Conservation (phyloP, 2,888 invertebrate genomes). For the Yponomeuta cagnagella region DNA sequence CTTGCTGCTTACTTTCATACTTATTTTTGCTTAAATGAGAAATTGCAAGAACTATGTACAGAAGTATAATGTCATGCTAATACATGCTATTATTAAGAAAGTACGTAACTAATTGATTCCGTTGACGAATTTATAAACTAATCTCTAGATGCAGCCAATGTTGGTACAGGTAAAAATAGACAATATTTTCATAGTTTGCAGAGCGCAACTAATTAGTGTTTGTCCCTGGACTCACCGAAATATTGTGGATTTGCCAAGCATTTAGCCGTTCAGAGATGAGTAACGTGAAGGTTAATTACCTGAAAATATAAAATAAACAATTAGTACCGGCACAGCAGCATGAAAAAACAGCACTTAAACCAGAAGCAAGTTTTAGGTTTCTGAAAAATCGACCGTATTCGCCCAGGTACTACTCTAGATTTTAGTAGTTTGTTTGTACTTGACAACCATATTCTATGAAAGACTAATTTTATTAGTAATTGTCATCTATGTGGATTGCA, state of each 20-base stretch:
- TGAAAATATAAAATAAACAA: constrained; percentile 64
- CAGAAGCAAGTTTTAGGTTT: constrained; percentile 2
- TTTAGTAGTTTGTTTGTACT: background rate
- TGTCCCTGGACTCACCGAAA: constrained; percentile 63
- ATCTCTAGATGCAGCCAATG: constrained; percentile 7
- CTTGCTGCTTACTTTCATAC: background rate
- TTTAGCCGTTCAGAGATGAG: constrained; percentile 56
- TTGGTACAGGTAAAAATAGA: constrained; percentile 10
- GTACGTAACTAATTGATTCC: too few relatives aligned
- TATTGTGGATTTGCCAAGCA: constrained; percentile 62
- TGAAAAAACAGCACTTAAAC: constrained; percentile 19
- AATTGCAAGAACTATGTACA: too few relatives aligned
- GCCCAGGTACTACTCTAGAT: background rate
- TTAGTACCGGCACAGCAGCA: constrained; percentile 32
- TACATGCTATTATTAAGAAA: too few relatives aligned
- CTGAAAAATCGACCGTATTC: background rate
- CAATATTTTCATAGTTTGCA: constrained; percentile 15
- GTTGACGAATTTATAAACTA: too few relatives aligned
- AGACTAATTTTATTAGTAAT: background rate
- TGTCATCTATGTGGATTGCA: background rate
- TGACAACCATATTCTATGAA: background rate
- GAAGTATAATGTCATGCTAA: too few relatives aligned
- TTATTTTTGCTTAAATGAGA: too few relatives aligned
- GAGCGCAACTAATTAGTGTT: constrained; percentile 45
- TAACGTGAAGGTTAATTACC: constrained; percentile 72